Conservation (phyloP, 2,113 vertebrate genomes). For the Elephas maximus region DNA sequence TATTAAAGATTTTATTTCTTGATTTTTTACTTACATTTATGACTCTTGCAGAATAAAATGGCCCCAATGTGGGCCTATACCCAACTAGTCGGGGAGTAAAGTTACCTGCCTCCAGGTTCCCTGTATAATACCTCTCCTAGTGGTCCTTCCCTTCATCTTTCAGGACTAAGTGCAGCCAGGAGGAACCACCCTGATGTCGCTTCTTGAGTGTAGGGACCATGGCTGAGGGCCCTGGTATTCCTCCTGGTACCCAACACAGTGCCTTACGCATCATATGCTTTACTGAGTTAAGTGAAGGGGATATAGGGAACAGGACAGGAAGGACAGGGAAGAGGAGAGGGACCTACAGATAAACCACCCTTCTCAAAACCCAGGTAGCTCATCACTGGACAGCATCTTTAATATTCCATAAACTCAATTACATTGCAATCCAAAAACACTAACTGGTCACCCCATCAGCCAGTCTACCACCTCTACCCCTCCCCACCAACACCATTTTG, state of each 20-base stretch:
- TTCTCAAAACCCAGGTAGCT: neutral
- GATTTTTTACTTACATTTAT: neutral
- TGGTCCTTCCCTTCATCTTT: neutral
- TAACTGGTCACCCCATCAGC: neutral
- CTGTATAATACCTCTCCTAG: neutral
- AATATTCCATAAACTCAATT: neutral
- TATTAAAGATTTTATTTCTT: constrained; percentile 9
- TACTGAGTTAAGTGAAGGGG: neutral
- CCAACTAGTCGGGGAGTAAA: neutral
- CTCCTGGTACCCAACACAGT: neutral
- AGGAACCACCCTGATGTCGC: neutral
- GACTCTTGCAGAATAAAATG: neutral
- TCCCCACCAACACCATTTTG: neutral
- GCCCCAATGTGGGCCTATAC: neutral
- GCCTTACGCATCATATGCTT: neutral
- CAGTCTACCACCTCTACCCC: neutral
- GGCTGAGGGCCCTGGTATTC: neutral
- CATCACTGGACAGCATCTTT: neutral
- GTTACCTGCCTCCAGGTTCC: neutral
- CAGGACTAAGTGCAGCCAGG: neutral
- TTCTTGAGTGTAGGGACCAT: neutral
- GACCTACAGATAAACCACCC: neutral
- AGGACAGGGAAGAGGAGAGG: neutral
- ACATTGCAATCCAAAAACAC: neutral
- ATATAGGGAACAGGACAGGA: neutral